phyloP scores from a whole-genome alignment of 2,888 invertebrate species.

The Drosophila lutescens region DNA sequence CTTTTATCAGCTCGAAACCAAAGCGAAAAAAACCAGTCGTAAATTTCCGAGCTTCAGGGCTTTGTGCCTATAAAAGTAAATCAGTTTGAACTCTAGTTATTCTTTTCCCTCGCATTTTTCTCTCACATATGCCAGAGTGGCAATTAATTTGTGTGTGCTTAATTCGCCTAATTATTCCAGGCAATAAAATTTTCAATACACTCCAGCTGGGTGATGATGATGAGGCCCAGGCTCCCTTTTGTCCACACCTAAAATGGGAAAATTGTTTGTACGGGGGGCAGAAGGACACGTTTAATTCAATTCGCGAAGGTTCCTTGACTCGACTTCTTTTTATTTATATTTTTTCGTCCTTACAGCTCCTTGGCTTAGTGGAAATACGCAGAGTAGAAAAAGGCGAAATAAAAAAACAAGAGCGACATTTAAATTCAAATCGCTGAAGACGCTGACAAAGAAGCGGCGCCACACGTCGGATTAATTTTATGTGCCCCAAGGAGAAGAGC shows the following conservation, averaged over 20 bases:
- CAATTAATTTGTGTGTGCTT: conserved; percentile 79
- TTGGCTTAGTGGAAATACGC: conserved; percentile 42
- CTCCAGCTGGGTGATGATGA: conserved; percentile 51
- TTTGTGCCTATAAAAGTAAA: conserved; percentile 74
- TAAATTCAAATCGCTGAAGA: conserved; percentile 79
- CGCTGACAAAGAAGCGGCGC: conserved; percentile 75
- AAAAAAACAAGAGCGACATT: conserved; percentile 69
- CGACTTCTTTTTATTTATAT: conserved; percentile 42
- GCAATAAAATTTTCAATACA: conserved; percentile 79
- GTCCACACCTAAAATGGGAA: conserved; percentile 31
- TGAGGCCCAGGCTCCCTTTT: conserved; percentile 18
- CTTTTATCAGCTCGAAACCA: conserved; percentile 10
- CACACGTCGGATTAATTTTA: conserved; percentile 83
- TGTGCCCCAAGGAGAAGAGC: conserved; percentile 58
- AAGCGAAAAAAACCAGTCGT: conserved; percentile 25
- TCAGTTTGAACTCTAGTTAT: conserved; percentile 53
- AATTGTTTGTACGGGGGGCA: conserved; percentile 35
- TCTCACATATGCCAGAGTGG: conserved; percentile 67
- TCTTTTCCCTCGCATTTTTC: conserved; percentile 27
- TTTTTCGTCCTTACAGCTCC: conserved; percentile 27
- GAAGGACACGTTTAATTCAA: conserved; percentile 77
- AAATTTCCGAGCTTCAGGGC: conserved; percentile 54
- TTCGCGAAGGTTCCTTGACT: conserved; percentile 74
- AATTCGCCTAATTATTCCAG: conserved; percentile 78
- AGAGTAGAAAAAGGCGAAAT: conserved; percentile 58